Evolutionary conservation across 2,888 invertebrate species (phyloP), one percentile per base, ranked within the genome.

Genomic region (Pimpla rufipes): DNA sequence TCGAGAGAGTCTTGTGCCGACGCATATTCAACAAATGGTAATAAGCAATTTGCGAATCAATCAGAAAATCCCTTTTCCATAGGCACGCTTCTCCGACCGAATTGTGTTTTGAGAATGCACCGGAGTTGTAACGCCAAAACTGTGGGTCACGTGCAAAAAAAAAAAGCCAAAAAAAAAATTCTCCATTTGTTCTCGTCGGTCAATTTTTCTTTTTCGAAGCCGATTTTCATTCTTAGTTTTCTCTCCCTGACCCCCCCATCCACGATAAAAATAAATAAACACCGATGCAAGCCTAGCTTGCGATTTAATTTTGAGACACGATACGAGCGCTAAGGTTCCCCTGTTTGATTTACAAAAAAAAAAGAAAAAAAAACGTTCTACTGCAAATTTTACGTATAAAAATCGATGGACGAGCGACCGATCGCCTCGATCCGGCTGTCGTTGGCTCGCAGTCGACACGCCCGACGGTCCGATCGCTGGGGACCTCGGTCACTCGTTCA

Each of bases 301-400:
- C 88, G 71, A 81, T 83, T 84, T 84, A 77, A 85, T 85, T 85
- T 86, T 82, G 83, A 82, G 75, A 86, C 83, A 87, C 85, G 75
- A 83, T 86, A 86, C 83, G 80, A 86, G 86, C 82, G 79, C 85
- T 81, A 90, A 88, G 87, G 85, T 86, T 87, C 84, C 85, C 88
- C 86, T 83, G 83, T 88, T 86, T 68, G 83, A 87, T 62, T 68
- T 86, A 55, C 78, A 52, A 64, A 68, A 80, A 76, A 67, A 66
- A 57, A 62, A 67, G 70, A 42, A 67, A 67, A 71, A 85, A 75
- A 88, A 91, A 92, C 89, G 93, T 93, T 93, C 93, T 93, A 93
- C 93, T 93, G 93, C 93, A 93, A 93, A 93, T 93, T 62, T 90
- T 90, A 83, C 87, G 86, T 85, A 85, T 87, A 84, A 85, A 84